These are phyloP conservation scores for Cyprinodon variegatus DNA, from an alignment of 2,113 vertebrate species.

Conservation along the genomic window DNA sequence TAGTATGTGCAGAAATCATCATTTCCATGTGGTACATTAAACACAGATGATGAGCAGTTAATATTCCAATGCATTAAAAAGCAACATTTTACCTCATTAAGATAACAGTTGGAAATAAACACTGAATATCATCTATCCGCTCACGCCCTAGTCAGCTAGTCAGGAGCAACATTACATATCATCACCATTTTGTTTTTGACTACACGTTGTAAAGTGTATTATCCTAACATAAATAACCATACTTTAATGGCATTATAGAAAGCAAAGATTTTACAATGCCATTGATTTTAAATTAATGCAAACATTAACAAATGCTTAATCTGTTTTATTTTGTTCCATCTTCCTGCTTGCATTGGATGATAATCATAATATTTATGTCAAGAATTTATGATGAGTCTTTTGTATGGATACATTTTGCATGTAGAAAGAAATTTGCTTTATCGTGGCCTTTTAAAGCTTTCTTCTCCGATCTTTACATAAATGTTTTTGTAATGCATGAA, in stretches of 20 bases:
- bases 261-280: neutral
- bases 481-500: neutral
- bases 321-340: neutral
- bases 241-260: neutral
- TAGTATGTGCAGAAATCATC: neutral
- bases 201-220: neutral
- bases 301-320: neutral
- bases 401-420: neutral
- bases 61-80: conserved; percentile 4
- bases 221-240: neutral
- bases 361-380: neutral
- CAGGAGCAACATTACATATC: neutral
- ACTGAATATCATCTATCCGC: neutral
- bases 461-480: neutral
- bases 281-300: neutral
- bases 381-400: neutral
- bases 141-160: neutral
- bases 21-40: neutral
- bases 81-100: conserved; percentile 9
- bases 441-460: too few relatives aligned
- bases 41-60: neutral
- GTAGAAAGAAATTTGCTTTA: neutral
- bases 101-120: neutral
- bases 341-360: neutral
- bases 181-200: neutral